These are phyloP conservation scores for Drosophila austrosaltans DNA, from an alignment of 2,888 invertebrate genomes.

Conservation along the genomic window DNA sequence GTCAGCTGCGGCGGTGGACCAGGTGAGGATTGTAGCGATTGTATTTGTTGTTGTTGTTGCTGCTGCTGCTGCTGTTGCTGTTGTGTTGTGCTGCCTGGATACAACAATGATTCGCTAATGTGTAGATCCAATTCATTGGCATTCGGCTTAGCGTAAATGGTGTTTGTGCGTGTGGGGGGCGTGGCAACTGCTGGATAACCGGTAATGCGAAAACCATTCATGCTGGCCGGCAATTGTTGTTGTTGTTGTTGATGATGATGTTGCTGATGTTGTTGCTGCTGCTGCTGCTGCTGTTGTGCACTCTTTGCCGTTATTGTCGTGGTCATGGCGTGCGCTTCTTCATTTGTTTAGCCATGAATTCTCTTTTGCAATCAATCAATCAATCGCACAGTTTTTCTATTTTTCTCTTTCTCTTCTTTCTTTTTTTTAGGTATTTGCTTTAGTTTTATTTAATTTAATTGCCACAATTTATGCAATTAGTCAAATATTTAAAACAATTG, in stretches of 20 bases:
- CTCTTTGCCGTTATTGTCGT: conserved; percentile 61
- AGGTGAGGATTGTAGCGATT: conserved; percentile 70
- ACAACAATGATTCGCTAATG: conserved; percentile 73
- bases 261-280: conserved; percentile 40
- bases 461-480: conserved; percentile 25
- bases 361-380: conserved; percentile 51
- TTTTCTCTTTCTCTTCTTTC: conserved; percentile 43
- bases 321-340: conserved; percentile 55
- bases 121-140: conserved; percentile 75
- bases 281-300: conserved; percentile 47
- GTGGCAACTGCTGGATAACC: conserved; percentile 77
- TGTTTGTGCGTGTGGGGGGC: conserved; percentile 50
- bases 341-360: conserved; percentile 49
- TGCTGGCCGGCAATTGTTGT: conserved; percentile 42
- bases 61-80: conserved; percentile 29
- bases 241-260: conserved; percentile 9
- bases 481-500: conserved; percentile 6
- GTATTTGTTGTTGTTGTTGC: conserved; percentile 48
- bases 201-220: conserved; percentile 81
- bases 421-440: conserved; percentile 50
- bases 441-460: conserved; percentile 48
- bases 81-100: conserved; percentile 67
- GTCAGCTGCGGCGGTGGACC: conserved; percentile 75
- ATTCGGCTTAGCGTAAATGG: conserved; percentile 61
- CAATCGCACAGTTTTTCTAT: conserved; percentile 21